These are phyloP conservation scores for Temnothorax rugatulus DNA, from an alignment of 2,888 invertebrate species.

Conservation along the genomic window DNA sequence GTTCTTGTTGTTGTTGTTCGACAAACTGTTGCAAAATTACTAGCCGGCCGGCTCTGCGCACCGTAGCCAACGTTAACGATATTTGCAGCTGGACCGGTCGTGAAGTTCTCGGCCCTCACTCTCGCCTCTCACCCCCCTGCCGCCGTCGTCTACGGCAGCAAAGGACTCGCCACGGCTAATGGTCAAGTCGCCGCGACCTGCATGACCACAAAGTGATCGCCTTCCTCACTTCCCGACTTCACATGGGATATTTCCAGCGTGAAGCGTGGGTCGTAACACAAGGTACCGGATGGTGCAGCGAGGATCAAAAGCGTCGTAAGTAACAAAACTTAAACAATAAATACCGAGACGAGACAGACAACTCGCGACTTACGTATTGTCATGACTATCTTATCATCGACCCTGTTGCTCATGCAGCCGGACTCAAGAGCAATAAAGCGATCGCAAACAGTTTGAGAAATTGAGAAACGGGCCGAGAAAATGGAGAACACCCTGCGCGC, in stretches of 20 bases:
- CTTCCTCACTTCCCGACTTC: conserved; percentile 69
- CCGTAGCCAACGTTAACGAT: conserved; percentile 82
- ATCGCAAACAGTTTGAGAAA: not conserved
- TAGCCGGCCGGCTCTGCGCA: conserved; percentile 71
- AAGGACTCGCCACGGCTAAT: conserved; percentile 80
- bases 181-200: conserved; percentile 83
- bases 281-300: not conserved
- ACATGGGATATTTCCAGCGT: conserved; percentile 33
- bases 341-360: not conserved
- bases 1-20: conserved; percentile 82
- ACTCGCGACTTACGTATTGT: not conserved
- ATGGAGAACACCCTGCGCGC: not conserved
- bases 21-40: conserved; percentile 84
- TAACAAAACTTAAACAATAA: conserved; percentile 24
- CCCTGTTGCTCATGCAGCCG: not conserved
- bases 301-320: not conserved
- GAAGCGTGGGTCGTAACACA: not conserved
- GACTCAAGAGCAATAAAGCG: conserved; percentile 18
- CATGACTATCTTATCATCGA: not conserved
- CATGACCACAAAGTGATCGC: conserved; percentile 84
- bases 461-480: conserved; percentile 13
- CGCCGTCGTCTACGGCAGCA: conserved; percentile 63
- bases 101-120: conserved; percentile 74
- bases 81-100: conserved; percentile 81
- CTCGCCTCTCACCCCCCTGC: conserved; percentile 48